A percentile compares a stretch with the other conserved stretches of the same genome.
Evolutionary conservation across 2,113 vertebrate genomes (phyloP).

Genomic region (Lasiurus borealis): DNA sequence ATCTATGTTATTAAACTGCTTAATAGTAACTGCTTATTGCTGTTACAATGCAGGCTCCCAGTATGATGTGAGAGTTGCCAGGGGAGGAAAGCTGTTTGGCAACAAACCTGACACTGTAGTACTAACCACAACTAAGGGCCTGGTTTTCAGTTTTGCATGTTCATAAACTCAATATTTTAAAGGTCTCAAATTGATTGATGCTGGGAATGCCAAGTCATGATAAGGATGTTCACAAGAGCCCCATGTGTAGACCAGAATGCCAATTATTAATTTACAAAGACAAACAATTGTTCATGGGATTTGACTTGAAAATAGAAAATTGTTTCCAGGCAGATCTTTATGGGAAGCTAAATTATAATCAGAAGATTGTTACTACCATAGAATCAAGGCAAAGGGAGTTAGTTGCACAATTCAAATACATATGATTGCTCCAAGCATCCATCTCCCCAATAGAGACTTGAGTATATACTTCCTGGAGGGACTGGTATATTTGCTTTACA

Average conservation of each 20-base stretch:
- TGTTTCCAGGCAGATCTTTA: constrained; percentile 22
- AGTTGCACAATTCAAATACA: constrained; percentile 48
- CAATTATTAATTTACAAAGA: constrained; percentile 67
- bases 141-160: constrained; percentile 51
- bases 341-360: constrained; percentile 44
- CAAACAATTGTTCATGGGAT: constrained; percentile 54
- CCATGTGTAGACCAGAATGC: constrained; percentile 41
- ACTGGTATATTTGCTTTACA: constrained; percentile 44
- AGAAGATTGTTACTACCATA: constrained; percentile 43
- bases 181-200: constrained; percentile 13
- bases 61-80: constrained; percentile 31
- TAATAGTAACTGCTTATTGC: constrained; percentile 38
- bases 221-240: constrained; percentile 37
- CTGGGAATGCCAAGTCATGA: not conserved
- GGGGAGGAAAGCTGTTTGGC: constrained; percentile 27
- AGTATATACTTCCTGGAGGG: constrained; percentile 21
- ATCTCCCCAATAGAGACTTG: not conserved
- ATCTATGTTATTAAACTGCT: constrained; percentile 46
- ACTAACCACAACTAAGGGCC: not conserved
- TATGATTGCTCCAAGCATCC: not conserved
- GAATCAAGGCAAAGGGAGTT: constrained; percentile 55
- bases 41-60: constrained; percentile 41
- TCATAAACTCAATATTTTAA: constrained; percentile 53
- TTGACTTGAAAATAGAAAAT: constrained; percentile 56
- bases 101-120: constrained; percentile 22